phyloP scores from a whole-genome alignment of 2,113 vertebrate genomes.

The Lepus americanus region DNA sequence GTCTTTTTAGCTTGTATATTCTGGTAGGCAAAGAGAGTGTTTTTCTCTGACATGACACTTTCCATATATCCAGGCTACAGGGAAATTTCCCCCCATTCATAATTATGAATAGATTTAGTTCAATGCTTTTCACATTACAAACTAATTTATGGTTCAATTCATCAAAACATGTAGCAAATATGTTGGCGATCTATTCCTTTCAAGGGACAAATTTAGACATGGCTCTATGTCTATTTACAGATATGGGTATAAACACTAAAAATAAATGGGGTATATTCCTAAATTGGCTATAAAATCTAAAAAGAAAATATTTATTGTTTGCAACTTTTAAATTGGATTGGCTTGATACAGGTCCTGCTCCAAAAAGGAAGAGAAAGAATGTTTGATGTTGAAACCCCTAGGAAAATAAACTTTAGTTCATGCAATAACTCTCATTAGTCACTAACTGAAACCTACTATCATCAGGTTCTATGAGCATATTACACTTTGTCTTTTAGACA shows the following conservation, averaged over 20 bases:
- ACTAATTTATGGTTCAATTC: background rate
- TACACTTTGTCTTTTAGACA: background rate
- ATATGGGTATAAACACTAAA: background rate
- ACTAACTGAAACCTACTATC: background rate
- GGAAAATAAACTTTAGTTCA: background rate
- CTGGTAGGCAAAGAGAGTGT: background rate
- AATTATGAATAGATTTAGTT: background rate
- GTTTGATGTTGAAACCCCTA: background rate
- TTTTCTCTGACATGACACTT: background rate
- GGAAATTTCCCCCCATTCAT: background rate
- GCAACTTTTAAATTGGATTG: constrained; percentile 13
- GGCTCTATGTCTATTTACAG: background rate
- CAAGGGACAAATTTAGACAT: background rate
- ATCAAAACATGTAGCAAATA: constrained; percentile 31
- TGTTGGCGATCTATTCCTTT: background rate
- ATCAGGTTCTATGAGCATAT: background rate
- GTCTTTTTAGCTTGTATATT: background rate
- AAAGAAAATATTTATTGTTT: background rate
- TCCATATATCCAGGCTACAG: background rate
- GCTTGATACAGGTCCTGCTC: background rate
- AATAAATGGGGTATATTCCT: background rate
- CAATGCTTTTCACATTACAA: background rate
- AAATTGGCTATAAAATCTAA: background rate
- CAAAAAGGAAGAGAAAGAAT: background rate
- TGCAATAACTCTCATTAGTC: background rate